Conservation (phyloP, 2,113 vertebrate species). For the Parotia lawesii region DNA sequence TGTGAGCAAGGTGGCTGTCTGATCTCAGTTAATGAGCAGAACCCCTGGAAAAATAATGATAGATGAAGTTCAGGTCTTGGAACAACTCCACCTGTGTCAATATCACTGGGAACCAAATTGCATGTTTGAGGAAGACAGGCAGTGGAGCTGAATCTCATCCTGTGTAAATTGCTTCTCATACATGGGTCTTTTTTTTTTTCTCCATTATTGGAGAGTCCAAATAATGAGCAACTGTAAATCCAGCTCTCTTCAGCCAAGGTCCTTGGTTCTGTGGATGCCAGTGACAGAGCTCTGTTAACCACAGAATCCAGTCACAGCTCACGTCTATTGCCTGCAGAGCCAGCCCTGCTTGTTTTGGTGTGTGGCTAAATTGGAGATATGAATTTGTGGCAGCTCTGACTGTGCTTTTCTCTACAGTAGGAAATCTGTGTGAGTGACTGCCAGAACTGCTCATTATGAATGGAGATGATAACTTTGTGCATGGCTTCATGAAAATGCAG, state of each 20-base stretch:
- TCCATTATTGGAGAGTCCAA: neutral
- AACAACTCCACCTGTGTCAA: neutral
- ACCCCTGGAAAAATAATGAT: neutral
- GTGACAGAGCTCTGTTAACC: neutral
- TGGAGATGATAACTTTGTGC: neutral
- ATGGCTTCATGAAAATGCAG: neutral
- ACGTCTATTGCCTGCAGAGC: neutral
- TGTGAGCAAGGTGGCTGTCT: neutral
- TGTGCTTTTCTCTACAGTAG: neutral
- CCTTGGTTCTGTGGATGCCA: neutral
- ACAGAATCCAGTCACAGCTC: neutral
- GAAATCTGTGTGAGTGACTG: neutral
- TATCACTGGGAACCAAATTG: neutral
- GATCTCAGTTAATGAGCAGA: neutral
- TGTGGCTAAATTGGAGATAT: neutral
- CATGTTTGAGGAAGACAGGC: neutral
- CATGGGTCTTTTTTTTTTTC: neutral
- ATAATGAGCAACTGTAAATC: neutral
- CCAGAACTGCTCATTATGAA: neutral
- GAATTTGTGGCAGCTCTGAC: neutral
- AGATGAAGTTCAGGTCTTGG: neutral
- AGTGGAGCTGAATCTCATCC: neutral
- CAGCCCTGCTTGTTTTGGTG: neutral
- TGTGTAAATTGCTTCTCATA: neutral
- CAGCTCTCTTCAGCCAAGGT: neutral